These are phyloP conservation scores for Acrobasis consociella DNA, from an alignment of 2,888 invertebrate genomes.

Conservation along the genomic window DNA sequence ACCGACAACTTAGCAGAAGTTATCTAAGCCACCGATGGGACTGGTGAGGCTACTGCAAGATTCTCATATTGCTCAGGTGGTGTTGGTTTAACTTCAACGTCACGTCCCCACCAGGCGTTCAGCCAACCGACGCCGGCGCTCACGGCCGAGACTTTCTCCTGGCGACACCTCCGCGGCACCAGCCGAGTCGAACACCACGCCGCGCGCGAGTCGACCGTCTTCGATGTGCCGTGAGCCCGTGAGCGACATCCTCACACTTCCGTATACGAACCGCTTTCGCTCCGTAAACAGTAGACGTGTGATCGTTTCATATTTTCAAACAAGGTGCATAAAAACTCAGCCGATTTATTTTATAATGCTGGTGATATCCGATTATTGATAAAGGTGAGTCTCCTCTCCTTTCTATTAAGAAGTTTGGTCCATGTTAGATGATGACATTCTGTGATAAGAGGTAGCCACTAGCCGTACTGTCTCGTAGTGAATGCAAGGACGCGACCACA, in stretches of 20 bases:
- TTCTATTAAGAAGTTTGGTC: slow-evolving; percentile 59
- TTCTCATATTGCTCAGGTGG: slow-evolving; percentile 52
- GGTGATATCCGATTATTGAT: slow-evolving; percentile 56
- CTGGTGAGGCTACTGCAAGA: slow-evolving; percentile 33
- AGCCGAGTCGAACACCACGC: slow-evolving; percentile 66
- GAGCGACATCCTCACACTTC: slow-evolving; percentile 51
- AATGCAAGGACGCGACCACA: slow-evolving; percentile 72
- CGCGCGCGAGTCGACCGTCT: slow-evolving; percentile 73
- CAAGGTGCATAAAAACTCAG: slow-evolving; percentile 29
- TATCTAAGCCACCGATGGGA: slow-evolving; percentile 17
- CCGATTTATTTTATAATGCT: slow-evolving; percentile 30
- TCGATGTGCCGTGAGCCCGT: slow-evolving; percentile 45
- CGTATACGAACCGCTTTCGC: slow-evolving; percentile 73
- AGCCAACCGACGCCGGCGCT: slow-evolving; percentile 68
- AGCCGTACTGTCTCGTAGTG: slow-evolving; percentile 60
- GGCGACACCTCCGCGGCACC: slow-evolving; percentile 74
- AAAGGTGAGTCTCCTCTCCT: slow-evolving; percentile 74
- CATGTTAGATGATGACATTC: slow-evolving; percentile 68
- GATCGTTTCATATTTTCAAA: slow-evolving; percentile 59
- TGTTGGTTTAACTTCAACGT: slow-evolving; percentile 64
- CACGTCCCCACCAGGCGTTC: slow-evolving; percentile 64
- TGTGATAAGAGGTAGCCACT: slow-evolving; percentile 69
- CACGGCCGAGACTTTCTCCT: slow-evolving; percentile 82
- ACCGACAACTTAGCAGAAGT: slow-evolving; percentile 1
- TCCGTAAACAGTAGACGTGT: slow-evolving; percentile 66